A percentile compares a stretch with the other conserved stretches of the same genome.
These are phyloP conservation scores for Hanleya hanleyi DNA, from an alignment of 2,888 invertebrate species.

Conservation along the genomic window DNA sequence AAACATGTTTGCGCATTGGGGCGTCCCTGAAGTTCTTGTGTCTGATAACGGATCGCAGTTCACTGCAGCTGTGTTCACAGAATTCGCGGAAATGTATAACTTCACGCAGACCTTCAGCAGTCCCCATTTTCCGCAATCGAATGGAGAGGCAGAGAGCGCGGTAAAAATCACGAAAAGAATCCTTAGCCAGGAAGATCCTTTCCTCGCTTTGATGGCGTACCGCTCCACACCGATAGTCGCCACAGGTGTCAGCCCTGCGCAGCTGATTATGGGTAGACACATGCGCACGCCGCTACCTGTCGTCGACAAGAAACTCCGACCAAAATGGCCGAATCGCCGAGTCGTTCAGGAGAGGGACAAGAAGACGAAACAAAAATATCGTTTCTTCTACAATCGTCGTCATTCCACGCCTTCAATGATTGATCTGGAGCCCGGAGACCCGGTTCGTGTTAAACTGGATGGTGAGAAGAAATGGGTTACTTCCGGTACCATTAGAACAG, in stretches of 20 bases:
- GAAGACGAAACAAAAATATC: neutral
- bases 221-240: constrained; percentile 18
- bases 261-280: constrained; percentile 29
- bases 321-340: neutral
- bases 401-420: no score
- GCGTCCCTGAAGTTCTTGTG: constrained; percentile 28
- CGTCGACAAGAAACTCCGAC: neutral
- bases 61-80: constrained; percentile 19
- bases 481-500: no score
- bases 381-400: neutral
- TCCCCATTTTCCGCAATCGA: constrained; percentile 29
- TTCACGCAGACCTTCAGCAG: constrained; percentile 12
- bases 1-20: constrained; percentile 35
- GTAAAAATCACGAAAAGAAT: constrained; percentile 35
- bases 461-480: no score
- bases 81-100: constrained; percentile 22
- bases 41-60: constrained; percentile 34
- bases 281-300: constrained; percentile 24
- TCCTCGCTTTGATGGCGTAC: constrained; percentile 25
- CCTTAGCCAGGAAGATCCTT: constrained; percentile 21
- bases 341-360: neutral
- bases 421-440: no score
- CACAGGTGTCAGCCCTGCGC: constrained; percentile 20
- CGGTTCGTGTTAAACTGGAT: no score
- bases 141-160: constrained; percentile 31